Evolutionary conservation across 2,113 vertebrate species (phyloP).

Genomic region (Sarotherodon lohbergeri): DNA sequence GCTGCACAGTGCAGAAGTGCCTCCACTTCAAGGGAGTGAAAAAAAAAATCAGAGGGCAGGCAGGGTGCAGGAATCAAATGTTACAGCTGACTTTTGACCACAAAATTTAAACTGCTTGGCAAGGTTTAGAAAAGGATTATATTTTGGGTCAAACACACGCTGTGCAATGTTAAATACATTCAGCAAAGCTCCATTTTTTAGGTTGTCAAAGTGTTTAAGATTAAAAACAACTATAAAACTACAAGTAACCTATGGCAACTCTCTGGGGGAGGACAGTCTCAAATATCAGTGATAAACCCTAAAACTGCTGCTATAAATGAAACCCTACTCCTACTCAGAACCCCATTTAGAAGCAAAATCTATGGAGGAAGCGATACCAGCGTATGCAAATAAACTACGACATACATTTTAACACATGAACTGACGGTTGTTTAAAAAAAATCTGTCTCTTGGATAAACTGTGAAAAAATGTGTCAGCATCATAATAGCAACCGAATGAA

Average conservation of each 20-base stretch:
- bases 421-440: background rate
- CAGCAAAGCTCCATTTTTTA: background rate
- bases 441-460: background rate
- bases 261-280: background rate
- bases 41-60: background rate
- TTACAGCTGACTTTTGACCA: background rate
- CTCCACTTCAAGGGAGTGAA: background rate
- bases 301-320: fast-evolving
- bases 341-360: background rate
- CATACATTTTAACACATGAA: background rate
- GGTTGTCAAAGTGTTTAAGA: background rate
- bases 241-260: background rate
- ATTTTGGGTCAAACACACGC: background rate
- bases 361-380: background rate
- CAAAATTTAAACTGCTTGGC: background rate
- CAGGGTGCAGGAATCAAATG: background rate
- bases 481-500: background rate
- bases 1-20: background rate
- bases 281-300: background rate
- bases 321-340: background rate
- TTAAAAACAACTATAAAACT: background rate
- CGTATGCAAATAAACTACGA: background rate
- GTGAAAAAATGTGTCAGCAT: background rate
- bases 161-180: background rate
- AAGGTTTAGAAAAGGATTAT: background rate